Percentiles rank a stretch among this genome's conserved stretches.
Conservation (phyloP, 2,888 invertebrate genomes). For the Stramonita haemastoma region DNA sequence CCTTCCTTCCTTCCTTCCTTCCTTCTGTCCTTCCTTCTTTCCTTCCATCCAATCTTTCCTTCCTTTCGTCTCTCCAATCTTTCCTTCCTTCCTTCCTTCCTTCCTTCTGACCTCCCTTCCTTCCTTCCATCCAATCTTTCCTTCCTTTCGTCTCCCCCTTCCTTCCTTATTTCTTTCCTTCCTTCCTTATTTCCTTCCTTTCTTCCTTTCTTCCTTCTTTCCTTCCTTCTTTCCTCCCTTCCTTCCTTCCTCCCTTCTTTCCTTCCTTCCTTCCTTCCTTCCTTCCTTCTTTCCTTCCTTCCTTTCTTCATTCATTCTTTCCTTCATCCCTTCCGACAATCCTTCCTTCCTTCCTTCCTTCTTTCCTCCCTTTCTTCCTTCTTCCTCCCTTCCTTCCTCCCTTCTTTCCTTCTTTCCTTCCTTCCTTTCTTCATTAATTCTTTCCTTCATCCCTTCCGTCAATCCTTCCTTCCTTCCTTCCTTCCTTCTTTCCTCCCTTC, state of each 20-base stretch:
- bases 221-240: not conserved
- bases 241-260: not conserved
- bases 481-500: not conserved
- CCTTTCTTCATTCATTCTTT: not conserved
- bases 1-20: not conserved
- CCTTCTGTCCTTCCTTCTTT: not conserved
- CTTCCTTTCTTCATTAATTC: not conserved
- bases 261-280: not conserved
- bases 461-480: not conserved
- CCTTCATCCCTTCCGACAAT: too few relatives aligned
- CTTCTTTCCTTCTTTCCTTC: not conserved
- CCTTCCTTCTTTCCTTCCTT: not conserved
- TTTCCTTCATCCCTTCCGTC: not conserved
- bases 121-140: not conserved
- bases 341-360: not conserved
- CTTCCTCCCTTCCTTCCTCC: not conserved
- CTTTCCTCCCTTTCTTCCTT: not conserved
- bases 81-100: not conserved
- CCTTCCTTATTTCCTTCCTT: not conserved
- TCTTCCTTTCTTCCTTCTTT: not conserved
- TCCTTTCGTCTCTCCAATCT: not conserved
- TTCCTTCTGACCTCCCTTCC: not conserved
- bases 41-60: not conserved
- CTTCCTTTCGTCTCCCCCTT: not conserved
- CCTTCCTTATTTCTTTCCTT: not conserved